A percentile compares a stretch with the other conserved stretches of the same genome.
These are phyloP conservation scores for Chlorodrepanis virens DNA, from an alignment of 2,113 vertebrate species.

Conservation along the genomic window DNA sequence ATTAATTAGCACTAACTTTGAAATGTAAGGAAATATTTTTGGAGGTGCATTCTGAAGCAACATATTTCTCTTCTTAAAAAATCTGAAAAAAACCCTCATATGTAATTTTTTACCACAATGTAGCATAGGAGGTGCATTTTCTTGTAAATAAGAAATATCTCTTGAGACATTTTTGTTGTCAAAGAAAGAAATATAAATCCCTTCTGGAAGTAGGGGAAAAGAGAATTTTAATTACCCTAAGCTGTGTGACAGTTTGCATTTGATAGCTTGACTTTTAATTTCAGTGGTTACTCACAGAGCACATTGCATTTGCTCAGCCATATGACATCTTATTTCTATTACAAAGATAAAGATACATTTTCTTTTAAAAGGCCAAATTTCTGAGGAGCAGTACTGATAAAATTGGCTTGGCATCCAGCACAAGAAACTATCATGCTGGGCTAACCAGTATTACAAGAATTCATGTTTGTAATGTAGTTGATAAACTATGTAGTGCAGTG, in stretches of 20 bases:
- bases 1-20: neutral
- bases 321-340: conserved; percentile 56
- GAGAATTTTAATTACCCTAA: conserved; percentile 56
- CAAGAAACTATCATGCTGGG: conserved; percentile 34
- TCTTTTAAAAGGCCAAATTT: conserved; percentile 57
- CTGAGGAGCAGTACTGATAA: conserved; percentile 13
- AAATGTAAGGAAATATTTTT: neutral
- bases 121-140: neutral
- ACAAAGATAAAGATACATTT: conserved; percentile 35
- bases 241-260: neutral
- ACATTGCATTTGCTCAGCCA: conserved; percentile 16
- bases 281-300: conserved; percentile 29
- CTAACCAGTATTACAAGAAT: conserved; percentile 26
- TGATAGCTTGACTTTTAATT: conserved; percentile 58
- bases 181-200: neutral
- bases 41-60: neutral
- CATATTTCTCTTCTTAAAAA: neutral
- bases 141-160: neutral
- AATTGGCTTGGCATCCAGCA: conserved; percentile 6
- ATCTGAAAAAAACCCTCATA: neutral
- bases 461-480: neutral
- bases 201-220: neutral
- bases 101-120: neutral
- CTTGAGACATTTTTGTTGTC: neutral
- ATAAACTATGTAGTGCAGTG: neutral